phyloP scores from a whole-genome alignment of 2,797 vertebrate genomes.

The Vireo griseus region DNA sequence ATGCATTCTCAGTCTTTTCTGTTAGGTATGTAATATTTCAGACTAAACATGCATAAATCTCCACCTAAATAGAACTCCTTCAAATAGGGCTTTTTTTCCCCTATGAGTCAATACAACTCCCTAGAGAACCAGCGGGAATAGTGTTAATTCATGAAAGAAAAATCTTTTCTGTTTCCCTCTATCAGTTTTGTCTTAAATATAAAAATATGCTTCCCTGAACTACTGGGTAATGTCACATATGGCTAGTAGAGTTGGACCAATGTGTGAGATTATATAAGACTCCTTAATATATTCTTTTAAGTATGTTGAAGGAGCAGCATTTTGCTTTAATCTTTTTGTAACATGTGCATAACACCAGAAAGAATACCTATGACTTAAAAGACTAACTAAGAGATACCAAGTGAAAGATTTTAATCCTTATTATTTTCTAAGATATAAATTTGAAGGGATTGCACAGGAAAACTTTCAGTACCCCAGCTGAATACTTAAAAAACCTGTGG shows the following conservation, averaged over 20 bases:
- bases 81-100: accelerated
- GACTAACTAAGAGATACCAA: neutral
- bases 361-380: neutral
- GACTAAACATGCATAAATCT: neutral
- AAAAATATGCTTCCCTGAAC: neutral
- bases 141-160: neutral
- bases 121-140: neutral
- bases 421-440: neutral
- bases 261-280: neutral
- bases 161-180: neutral
- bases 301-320: neutral
- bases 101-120: neutral
- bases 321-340: neutral
- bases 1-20: neutral
- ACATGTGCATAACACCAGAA: neutral
- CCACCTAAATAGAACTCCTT: neutral
- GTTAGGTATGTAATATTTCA: neutral
- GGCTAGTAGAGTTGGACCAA: neutral
- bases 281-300: neutral
- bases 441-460: neutral
- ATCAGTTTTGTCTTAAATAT: neutral
- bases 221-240: neutral
- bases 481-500: neutral
- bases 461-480: neutral
- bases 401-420: neutral